Base-by-base conservation (phyloP, 2,888 invertebrate species). In the Tineola bisselliella region DNA sequence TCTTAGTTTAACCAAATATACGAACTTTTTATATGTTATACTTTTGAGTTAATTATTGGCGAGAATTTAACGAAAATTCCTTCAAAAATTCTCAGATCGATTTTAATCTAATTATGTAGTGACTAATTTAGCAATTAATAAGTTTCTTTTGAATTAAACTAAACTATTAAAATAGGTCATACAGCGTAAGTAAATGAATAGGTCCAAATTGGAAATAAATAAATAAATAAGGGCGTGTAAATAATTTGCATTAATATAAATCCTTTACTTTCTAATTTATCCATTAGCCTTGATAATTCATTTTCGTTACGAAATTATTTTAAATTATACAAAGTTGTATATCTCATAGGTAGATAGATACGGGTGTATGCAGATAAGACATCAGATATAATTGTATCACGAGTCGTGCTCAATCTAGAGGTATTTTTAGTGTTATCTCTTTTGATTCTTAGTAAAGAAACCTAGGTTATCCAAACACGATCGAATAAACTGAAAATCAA, bases 401-500 rank as follows among this genome's bases (percentile, higher is more conserved):
- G 6, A 2, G 5, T 33, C 58, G 58, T 58, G 58, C 58, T 33
- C 33, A 31, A 33, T 58, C 33, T 58, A 33, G 15, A 58, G 58
- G 8, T 58, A 58, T 58, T 58, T 33, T 33, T 58, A 58, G 58
- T 58, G 33, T 58, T 58, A 58, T 58, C 58, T 19, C 25, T 54
- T 4, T n/a, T 13, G 1, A 10, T 25, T 54, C 2, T 19, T 54
- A 17, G 54, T 54, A 54, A 25, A 52, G 17, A 54, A 15, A 15
- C 48, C 17, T 48, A 48, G 48, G 48, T 48, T 38, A 38, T 10
- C 38, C 10, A 38, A 38, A 38, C 38, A 38, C 38, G 3, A 43
- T 1, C 15, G 48, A 8, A 48, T 48, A 48, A 48, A 1, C 13
- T 48, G 17, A 48, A 48, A 13, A 48, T 48, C 8, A 48, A 48